phyloP scores from a whole-genome alignment of 2,888 invertebrate species.

The Hypomecis atomaria region DNA sequence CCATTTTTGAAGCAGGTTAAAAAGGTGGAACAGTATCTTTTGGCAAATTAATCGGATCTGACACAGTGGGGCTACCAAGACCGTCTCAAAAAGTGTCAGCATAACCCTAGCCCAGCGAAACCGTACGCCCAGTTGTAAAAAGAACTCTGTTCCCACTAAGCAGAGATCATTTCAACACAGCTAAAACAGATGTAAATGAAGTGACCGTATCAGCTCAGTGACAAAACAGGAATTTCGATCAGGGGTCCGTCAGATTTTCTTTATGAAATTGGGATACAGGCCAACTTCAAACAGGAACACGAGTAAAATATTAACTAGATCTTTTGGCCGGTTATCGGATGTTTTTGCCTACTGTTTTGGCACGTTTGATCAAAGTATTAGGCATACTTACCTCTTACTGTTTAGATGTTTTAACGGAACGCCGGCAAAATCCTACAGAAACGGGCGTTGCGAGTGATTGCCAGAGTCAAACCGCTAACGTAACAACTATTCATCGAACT shows the following conservation, averaged over 20 bases:
- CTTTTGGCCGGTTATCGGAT: conserved; percentile 37
- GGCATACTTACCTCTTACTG: neutral
- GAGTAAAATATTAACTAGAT: conserved; percentile 51
- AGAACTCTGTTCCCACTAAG: conserved; percentile 36
- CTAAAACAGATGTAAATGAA: conserved; percentile 39
- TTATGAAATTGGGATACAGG: conserved; percentile 50
- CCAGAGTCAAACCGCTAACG: too few species aligned
- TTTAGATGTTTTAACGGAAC: neutral
- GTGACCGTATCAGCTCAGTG: conserved; percentile 46
- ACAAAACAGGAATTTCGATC: conserved; percentile 57
- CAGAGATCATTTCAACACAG: conserved; percentile 34
- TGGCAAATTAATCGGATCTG: conserved; percentile 16
- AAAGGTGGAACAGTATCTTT: too few species aligned
- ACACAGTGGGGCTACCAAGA: conserved; percentile 9
- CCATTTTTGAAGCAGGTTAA: too few species aligned
- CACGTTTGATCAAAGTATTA: conserved; percentile 20
- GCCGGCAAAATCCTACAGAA: too few species aligned
- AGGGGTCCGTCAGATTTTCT: conserved; percentile 49
- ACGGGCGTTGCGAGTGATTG: too few species aligned
- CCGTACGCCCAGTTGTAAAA: conserved; percentile 27
- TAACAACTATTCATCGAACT: too few species aligned
- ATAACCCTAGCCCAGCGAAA: conserved; percentile 45
- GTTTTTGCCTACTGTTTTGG: conserved; percentile 28
- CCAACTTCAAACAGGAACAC: conserved; percentile 41
- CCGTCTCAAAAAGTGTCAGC: conserved; percentile 58